phyloP scores from a whole-genome alignment of 2,797 vertebrate genomes.

The Propithecus deckenii region DNA sequence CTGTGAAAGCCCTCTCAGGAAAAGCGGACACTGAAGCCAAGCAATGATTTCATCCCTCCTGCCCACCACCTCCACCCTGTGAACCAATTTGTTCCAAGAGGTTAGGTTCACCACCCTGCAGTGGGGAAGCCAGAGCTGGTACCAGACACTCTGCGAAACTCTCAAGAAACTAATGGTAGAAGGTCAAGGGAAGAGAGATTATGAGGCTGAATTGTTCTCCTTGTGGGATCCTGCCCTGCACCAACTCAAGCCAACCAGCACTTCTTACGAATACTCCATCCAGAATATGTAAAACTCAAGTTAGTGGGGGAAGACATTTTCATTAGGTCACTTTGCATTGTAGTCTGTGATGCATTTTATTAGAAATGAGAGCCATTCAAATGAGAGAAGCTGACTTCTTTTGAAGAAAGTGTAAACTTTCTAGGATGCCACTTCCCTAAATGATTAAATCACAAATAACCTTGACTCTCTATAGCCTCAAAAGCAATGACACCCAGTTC shows the following conservation, averaged over 20 bases:
- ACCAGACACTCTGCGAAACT: neutral
- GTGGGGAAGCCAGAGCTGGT: neutral
- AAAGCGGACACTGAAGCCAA: neutral
- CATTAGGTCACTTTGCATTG: neutral
- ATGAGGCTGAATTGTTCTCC: neutral
- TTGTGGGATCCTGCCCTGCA: neutral
- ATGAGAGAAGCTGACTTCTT: neutral
- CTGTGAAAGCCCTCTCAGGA: slow-evolving; percentile 41
- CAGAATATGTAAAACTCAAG: neutral
- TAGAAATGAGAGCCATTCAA: neutral
- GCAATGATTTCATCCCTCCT: slow-evolving; percentile 14
- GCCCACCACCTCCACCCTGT: neutral
- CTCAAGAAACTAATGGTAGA: neutral
- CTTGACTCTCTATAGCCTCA: neutral
- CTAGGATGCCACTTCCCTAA: slow-evolving; percentile 8
- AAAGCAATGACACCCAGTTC: neutral
- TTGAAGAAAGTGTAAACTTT: slow-evolving; percentile 2
- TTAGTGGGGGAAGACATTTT: neutral
- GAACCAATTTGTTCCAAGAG: slow-evolving; percentile 12
- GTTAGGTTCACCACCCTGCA: neutral
- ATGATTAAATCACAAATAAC: neutral
- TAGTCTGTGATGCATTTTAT: neutral
- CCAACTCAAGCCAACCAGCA: neutral
- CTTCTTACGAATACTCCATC: neutral
- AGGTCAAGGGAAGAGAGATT: neutral